Percentiles rank a stretch among this genome's conserved stretches.
These are phyloP conservation scores for Bostrychus sinensis DNA, from an alignment of 2,113 vertebrate genomes.

Conservation along the genomic window DNA sequence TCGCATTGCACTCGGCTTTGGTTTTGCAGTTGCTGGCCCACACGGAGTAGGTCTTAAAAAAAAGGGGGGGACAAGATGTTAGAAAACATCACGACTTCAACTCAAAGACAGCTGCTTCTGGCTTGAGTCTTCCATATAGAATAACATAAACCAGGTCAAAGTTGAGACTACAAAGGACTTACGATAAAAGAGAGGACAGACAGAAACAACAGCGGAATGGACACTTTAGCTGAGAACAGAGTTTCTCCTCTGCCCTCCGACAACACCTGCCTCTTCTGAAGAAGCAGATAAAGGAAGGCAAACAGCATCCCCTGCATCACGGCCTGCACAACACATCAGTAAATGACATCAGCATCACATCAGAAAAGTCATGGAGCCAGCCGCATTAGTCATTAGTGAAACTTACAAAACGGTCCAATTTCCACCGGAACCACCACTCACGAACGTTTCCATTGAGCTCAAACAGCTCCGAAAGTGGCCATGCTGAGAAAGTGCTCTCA, in stretches of 20 bases:
- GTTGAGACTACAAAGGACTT: slow-evolving; percentile 56
- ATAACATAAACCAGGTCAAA: not conserved
- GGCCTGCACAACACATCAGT: slow-evolving; percentile 76
- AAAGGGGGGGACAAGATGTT: not conserved
- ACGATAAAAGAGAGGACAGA: slow-evolving; percentile 91
- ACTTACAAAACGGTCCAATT: slow-evolving; percentile 94
- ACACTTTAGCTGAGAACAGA: slow-evolving; percentile 89
- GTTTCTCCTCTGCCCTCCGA: slow-evolving; percentile 92
- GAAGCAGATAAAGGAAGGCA: slow-evolving; percentile 91
- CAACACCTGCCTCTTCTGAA: slow-evolving; percentile 90
- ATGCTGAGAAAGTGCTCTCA: slow-evolving; percentile 92
- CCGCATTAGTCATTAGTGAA: slow-evolving; percentile 34
- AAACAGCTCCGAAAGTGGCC: slow-evolving; percentile 94
- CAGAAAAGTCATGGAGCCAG: not conserved
- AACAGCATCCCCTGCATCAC: slow-evolving; percentile 96
- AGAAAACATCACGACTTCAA: not conserved
- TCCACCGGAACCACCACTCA: slow-evolving; percentile 99
- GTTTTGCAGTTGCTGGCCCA: slow-evolving; percentile 98
- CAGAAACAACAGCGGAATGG: slow-evolving; percentile 89
- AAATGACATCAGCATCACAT: not conserved
- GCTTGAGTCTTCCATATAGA: not conserved
- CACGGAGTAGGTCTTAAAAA: slow-evolving; percentile 91
- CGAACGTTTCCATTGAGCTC: slow-evolving; percentile 91
- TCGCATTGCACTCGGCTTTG: slow-evolving; percentile 94
- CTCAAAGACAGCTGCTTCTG: too few species aligned